A percentile compares a stretch with the other conserved stretches of the same genome.
Evolutionary conservation across 2,797 vertebrate genomes (phyloP).

Genomic region (Crocodylus rhombifer): DNA sequence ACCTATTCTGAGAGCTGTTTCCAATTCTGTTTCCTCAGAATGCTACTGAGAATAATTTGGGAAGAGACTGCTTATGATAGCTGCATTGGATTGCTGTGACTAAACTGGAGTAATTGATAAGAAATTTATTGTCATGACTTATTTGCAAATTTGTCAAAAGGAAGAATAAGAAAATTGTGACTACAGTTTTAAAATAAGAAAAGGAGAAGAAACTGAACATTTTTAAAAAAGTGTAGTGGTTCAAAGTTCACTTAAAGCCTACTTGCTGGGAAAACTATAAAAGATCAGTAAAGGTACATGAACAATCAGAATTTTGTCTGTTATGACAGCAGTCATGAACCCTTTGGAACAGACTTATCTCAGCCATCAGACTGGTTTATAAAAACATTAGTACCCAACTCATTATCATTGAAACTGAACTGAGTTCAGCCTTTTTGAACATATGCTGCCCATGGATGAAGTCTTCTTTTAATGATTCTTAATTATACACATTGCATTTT

Average conservation of each 20-base stretch:
- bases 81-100: background rate
- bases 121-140: background rate
- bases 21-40: background rate
- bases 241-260: background rate
- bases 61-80: background rate
- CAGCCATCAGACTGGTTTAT: background rate
- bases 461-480: background rate
- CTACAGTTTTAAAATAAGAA: background rate
- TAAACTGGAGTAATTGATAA: background rate
- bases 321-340: background rate
- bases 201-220: background rate
- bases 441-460: no score
- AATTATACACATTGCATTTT: background rate
- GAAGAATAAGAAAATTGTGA: background rate
- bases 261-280: no score
- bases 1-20: background rate
- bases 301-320: background rate
- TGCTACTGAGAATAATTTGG: background rate
- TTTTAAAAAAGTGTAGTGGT: background rate
- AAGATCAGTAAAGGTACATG: accelerated
- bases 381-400: background rate
- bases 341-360: background rate
- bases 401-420: background rate
- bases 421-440: background rate
- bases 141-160: background rate